Evolutionary conservation across 2,113 vertebrate genomes (phyloP).

Genomic region (Dinomys branickii): DNA sequence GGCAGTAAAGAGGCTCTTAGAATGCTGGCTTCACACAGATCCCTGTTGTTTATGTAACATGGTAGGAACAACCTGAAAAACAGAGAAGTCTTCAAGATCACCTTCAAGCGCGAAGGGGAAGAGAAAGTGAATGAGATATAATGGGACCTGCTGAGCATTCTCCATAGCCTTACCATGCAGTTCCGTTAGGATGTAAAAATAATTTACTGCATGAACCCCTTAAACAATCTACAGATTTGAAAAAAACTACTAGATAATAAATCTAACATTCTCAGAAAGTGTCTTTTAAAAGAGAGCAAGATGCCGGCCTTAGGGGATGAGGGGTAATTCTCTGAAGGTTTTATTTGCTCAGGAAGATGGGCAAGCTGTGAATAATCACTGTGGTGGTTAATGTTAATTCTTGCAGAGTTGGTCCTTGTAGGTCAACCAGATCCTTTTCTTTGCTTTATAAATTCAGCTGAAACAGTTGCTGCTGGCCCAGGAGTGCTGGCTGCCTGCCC

Average conservation of each 20-base stretch:
- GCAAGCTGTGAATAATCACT: constrained; percentile 59
- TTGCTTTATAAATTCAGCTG: constrained; percentile 62
- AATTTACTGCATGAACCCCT: background rate
- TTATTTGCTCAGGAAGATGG: constrained; percentile 36
- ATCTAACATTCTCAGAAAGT: background rate
- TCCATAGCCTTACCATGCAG: background rate
- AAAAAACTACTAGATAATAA: background rate
- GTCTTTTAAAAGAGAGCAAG: constrained; percentile 8
- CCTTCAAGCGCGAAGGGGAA: background rate
- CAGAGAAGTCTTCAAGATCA: background rate
- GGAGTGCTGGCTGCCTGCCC: constrained; percentile 65
- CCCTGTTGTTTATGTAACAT: background rate
- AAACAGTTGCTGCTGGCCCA: constrained; percentile 57
- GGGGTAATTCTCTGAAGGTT: background rate
- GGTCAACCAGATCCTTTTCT: constrained; percentile 59
- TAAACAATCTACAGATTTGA: background rate
- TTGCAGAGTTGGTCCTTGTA: constrained; percentile 56
- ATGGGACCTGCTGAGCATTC: background rate
- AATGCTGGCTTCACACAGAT: background rate
- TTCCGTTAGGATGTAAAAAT: constrained; percentile 9
- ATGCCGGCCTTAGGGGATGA: background rate
- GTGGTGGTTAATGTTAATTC: constrained; percentile 44
- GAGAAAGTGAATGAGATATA: too few species aligned
- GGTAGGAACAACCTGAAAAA: background rate
- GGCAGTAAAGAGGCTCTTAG: background rate